These are phyloP conservation scores for Drosophila ercepeae DNA, from an alignment of 1,140 invertebrate species.

Conservation along the genomic window DNA sequence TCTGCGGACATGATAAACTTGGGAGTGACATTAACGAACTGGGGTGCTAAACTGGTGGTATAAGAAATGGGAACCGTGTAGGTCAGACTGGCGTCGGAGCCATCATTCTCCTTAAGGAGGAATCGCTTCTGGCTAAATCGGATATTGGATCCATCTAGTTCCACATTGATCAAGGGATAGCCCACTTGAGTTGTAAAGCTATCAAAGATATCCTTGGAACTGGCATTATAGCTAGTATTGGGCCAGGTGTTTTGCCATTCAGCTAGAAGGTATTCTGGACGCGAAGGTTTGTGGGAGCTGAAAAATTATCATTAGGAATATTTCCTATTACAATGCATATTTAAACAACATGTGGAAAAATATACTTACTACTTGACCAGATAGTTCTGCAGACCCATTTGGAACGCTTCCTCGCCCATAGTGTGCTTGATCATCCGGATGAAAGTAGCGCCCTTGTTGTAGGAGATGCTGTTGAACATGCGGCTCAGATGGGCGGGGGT, in stretches of 20 bases:
- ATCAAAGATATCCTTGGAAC: constrained; percentile 85
- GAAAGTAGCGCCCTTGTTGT: constrained; percentile 88
- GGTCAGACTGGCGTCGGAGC: constrained; percentile 33
- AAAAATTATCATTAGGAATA: background rate
- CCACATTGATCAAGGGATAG: constrained; percentile 88
- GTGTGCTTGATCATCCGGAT: constrained; percentile 92
- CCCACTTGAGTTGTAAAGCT: constrained; percentile 91
- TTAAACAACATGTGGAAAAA: background rate
- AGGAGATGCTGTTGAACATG: constrained; percentile 87
- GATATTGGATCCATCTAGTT: constrained; percentile 13
- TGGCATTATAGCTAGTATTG: constrained; percentile 25
- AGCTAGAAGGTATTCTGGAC: constrained; percentile 86
- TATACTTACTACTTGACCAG: constrained; percentile 84
- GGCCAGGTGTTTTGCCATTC: constrained; percentile 85
- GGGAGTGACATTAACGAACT: constrained; percentile 85
- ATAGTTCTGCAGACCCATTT: constrained; percentile 86
- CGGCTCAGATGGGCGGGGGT: constrained; percentile 84
- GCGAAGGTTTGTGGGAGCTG: constrained; percentile 84
- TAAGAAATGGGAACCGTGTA: constrained; percentile 88
- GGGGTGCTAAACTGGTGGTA: constrained; percentile 77
- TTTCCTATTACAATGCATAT: no score
- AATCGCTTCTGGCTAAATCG: constrained; percentile 85
- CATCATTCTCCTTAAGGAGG: constrained; percentile 83
- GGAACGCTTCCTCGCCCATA: constrained; percentile 87
- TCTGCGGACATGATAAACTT: constrained; percentile 72